phyloP scores from a whole-genome alignment of 2,113 vertebrate species.

The Pygoscelis antarcticus region DNA sequence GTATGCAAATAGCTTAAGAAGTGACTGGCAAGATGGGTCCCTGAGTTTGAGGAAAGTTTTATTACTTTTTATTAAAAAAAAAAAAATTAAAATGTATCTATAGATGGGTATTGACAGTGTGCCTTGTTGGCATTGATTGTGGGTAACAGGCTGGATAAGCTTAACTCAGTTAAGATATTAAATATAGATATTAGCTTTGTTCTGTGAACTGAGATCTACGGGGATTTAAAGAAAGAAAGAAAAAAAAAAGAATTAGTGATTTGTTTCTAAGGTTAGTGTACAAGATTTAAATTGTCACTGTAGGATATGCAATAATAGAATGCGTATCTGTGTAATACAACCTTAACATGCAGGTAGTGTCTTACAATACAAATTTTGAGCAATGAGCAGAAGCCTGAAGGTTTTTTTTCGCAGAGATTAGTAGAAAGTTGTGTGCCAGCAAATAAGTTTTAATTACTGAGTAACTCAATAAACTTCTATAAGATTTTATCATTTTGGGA shows the following conservation, averaged over 20 bases:
- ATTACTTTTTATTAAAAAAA: background rate
- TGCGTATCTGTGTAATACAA: background rate
- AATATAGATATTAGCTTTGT: background rate
- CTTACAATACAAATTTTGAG: background rate
- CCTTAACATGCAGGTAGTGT: fast-evolving
- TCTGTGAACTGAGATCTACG: background rate
- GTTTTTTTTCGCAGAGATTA: background rate
- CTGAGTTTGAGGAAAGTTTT: background rate
- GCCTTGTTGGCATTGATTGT: background rate
- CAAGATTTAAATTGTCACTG: background rate
- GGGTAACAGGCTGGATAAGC: background rate
- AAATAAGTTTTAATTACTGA: background rate
- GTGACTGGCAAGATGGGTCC: background rate
- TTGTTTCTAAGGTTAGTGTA: background rate
- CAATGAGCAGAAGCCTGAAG: background rate
- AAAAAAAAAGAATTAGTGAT: background rate
- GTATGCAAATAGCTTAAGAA: background rate
- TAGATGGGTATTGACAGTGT: background rate
- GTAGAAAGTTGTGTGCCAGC: background rate
- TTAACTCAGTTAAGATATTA: background rate
- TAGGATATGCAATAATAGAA: background rate
- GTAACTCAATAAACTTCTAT: background rate
- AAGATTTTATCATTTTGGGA: background rate
- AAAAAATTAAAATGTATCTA: background rate
- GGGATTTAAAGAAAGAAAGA: background rate